Evolutionary conservation across 2,888 invertebrate genomes (phyloP).

Genomic region (Odontocolon sp.): DNA sequence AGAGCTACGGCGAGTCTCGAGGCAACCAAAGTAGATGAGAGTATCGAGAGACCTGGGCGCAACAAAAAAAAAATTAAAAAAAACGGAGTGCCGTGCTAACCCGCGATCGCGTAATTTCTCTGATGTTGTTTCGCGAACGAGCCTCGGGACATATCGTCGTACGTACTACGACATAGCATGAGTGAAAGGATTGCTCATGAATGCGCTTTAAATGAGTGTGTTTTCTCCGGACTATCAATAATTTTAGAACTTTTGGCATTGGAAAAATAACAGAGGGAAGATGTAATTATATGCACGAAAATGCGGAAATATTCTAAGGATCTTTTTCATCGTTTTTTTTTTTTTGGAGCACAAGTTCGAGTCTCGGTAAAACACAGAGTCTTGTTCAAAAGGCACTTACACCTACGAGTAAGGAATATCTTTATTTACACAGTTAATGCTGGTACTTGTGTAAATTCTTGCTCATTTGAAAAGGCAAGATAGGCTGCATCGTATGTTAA

Average conservation of each 20-base stretch:
- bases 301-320: conserved; percentile 58
- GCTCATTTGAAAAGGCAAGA: conserved; percentile 30
- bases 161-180: conserved; percentile 23
- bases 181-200: background rate
- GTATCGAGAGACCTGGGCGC: conserved; percentile 15
- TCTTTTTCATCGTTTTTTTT: conserved; percentile 48
- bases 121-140: conserved; percentile 23
- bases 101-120: conserved; percentile 53
- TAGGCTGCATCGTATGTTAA: conserved; percentile 58
- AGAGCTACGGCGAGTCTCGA: conserved; percentile 32
- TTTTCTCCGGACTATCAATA: conserved; percentile 51
- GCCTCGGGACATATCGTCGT: conserved; percentile 45
- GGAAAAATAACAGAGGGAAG: background rate
- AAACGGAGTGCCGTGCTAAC: conserved; percentile 30
- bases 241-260: conserved; percentile 53
- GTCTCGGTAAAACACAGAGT: conserved; percentile 69
- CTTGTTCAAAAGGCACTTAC: conserved; percentile 69
- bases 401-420: conserved; percentile 65
- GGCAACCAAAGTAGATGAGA: conserved; percentile 19
- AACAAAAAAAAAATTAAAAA: conserved; percentile 2
- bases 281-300: background rate
- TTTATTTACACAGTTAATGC: conserved; percentile 78
- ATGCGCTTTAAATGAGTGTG: conserved; percentile 40
- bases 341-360: background rate
- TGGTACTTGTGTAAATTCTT: conserved; percentile 64